These are phyloP conservation scores for Cheumatopsyche charites DNA, from an alignment of 1,140 invertebrate genomes.

Conservation along the genomic window DNA sequence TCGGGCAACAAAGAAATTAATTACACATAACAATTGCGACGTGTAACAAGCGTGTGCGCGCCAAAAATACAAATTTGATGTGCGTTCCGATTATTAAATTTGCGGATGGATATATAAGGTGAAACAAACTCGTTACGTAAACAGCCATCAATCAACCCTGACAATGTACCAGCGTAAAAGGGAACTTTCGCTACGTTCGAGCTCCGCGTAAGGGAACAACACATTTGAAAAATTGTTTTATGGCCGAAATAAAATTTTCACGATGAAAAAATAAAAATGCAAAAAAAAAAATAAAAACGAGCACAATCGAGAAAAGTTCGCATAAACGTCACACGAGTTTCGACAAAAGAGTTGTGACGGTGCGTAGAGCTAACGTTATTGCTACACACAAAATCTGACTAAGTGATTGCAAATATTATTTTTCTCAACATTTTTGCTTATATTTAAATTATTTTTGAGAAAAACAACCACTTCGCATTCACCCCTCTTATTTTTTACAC, in stretches of 20 bases:
- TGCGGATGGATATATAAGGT: constrained; percentile 24
- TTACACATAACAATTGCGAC: neutral
- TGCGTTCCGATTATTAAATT: constrained; percentile 21
- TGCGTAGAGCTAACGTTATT: too few species aligned
- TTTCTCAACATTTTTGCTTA: too few species aligned
- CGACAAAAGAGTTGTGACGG: too few species aligned
- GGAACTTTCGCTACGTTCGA: neutral
- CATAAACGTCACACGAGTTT: too few species aligned
- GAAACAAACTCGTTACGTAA: constrained; percentile 27
- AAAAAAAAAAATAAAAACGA: too few species aligned
- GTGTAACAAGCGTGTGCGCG: constrained; percentile 1
- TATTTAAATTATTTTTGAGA: too few species aligned
- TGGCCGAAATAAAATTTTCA: constrained; percentile 8
- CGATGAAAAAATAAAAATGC: neutral
- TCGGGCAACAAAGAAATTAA: too few species aligned
- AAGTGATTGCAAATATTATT: too few species aligned
- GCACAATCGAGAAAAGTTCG: too few species aligned
- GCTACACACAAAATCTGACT: too few species aligned
- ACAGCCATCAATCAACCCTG: constrained; percentile 28
- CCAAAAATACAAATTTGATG: neutral
- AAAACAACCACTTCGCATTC: too few species aligned
- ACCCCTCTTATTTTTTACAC: too few species aligned
- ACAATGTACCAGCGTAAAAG: constrained; percentile 12
- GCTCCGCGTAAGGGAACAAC: neutral
- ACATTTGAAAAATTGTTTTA: constrained; percentile 16